phyloP scores from a whole-genome alignment of 2,113 vertebrate species.

The Apodemus speciosus region DNA sequence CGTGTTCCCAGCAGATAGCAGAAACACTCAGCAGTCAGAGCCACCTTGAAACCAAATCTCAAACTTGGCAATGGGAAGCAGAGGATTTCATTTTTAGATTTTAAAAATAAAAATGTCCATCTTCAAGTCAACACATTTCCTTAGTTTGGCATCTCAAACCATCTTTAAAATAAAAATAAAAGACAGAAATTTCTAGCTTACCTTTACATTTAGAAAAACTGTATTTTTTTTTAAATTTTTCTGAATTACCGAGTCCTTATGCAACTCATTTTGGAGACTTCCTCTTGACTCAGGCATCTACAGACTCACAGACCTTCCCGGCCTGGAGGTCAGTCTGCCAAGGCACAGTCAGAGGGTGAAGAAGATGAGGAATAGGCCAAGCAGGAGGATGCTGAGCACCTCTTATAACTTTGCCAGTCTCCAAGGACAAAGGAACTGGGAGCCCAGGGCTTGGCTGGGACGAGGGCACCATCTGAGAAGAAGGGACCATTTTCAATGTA shows the following conservation, averaged over 20 bases:
- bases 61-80: constrained; percentile 71
- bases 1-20: background rate
- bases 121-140: constrained; percentile 73
- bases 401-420: fast-evolving
- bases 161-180: constrained; percentile 35
- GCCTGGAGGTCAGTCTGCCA: background rate
- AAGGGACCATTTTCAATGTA: background rate
- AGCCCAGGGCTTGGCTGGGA: background rate
- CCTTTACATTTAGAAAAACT: constrained; percentile 58
- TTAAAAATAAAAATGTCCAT: constrained; percentile 81
- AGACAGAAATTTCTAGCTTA: constrained; percentile 46
- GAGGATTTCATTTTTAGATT: constrained; percentile 78
- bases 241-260: background rate
- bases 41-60: constrained; percentile 59
- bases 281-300: background rate
- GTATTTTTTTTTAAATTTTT: background rate
- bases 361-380: fast-evolving
- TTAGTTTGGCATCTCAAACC: constrained; percentile 61
- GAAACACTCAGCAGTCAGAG: constrained; percentile 30
- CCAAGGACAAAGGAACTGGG: background rate
- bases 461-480: background rate
- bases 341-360: fast-evolving
- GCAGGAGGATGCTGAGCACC: background rate
- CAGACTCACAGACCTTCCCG: background rate
- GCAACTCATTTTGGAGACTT: background rate